Percentiles rank a stretch among this genome's conserved stretches.
Conservation (phyloP, 2,113 vertebrate genomes). For the Paradoxurus hermaphroditus region DNA sequence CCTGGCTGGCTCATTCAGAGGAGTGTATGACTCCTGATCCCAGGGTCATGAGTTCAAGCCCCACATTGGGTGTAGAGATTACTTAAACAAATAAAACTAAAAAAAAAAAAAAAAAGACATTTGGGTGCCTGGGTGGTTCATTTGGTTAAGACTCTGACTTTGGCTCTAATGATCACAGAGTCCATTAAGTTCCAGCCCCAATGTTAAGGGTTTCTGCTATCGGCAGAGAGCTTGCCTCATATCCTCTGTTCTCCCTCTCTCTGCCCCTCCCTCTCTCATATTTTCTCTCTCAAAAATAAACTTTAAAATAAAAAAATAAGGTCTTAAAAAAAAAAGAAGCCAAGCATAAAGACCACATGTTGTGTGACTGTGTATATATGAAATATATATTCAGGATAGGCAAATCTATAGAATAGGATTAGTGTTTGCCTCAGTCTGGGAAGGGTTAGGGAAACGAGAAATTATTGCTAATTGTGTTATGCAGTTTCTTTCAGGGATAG, state of each 20-base stretch:
- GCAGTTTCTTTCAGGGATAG: not conserved
- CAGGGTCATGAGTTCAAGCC: not conserved
- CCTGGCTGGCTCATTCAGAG: not conserved
- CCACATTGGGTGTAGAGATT: not conserved
- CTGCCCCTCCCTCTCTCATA: too few relatives aligned
- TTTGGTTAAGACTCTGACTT: too few relatives aligned
- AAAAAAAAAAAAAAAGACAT: not conserved
- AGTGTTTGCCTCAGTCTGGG: not conserved
- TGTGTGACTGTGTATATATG: not conserved
- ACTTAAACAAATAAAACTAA: not conserved
- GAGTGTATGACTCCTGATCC: not conserved
- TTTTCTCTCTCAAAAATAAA: not conserved
- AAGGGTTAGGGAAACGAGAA: not conserved
- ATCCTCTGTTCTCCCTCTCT: too few relatives aligned
- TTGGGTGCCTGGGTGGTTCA: too few relatives aligned
- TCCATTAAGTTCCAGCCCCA: too few relatives aligned
- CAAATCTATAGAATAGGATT: not conserved
- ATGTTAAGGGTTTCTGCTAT: too few relatives aligned
- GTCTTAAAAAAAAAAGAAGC: not conserved
- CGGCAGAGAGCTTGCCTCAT: too few relatives aligned
- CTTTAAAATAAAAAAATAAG: too few relatives aligned
- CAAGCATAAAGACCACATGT: not conserved
- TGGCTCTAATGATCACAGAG: too few relatives aligned
- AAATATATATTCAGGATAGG: not conserved
- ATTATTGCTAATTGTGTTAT: not conserved